These are phyloP conservation scores for Gorsachius magnificus DNA, from an alignment of 2,797 vertebrate genomes.

Conservation along the genomic window DNA sequence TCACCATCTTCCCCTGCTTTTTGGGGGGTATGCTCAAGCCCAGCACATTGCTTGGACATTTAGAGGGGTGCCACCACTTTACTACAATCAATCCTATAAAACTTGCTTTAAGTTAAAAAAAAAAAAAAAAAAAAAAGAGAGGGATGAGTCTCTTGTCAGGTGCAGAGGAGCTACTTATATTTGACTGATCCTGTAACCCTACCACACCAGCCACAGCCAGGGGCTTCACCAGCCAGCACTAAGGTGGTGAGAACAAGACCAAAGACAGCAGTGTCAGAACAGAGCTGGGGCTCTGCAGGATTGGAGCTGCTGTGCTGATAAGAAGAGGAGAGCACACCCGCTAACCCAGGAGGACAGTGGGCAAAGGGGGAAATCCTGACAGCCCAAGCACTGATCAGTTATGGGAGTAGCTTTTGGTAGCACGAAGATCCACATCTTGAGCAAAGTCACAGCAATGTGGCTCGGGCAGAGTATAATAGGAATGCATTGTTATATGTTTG, in stretches of 20 bases:
- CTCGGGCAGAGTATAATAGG: accelerated
- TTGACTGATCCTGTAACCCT: neutral
- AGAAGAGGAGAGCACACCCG: neutral
- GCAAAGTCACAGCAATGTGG: accelerated
- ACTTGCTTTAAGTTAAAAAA: neutral
- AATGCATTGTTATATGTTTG: accelerated
- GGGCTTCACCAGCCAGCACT: neutral
- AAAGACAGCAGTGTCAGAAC: neutral
- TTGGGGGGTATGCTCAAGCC: neutral
- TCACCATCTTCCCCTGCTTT: neutral
- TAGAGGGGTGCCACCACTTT: neutral
- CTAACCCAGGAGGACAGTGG: neutral
- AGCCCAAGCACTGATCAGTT: neutral
- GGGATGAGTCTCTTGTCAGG: neutral
- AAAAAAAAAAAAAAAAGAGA: neutral
- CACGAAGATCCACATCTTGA: neutral
- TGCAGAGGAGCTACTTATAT: neutral
- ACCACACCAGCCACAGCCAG: neutral
- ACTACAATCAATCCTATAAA: neutral
- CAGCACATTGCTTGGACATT: neutral
- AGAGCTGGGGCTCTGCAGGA: neutral
- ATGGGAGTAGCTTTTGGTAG: neutral
- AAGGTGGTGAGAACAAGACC: neutral
- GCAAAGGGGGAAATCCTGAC: neutral
- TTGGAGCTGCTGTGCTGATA: neutral